phyloP scores from a whole-genome alignment of 2,797 vertebrate genomes.

The Enteromius mattozi region DNA sequence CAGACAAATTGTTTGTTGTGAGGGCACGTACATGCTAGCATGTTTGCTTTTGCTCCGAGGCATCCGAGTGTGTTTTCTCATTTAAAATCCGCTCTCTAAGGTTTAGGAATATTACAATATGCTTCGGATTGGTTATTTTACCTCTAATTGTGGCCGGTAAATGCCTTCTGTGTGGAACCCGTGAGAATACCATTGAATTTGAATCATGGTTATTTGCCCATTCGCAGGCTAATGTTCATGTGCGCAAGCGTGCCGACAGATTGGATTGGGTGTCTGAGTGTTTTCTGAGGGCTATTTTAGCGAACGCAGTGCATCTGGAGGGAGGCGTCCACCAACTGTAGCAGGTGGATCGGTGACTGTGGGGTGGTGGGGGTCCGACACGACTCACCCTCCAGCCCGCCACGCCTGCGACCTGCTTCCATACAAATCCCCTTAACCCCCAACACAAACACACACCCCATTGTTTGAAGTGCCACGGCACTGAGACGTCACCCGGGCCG shows the following conservation, averaged over 20 bases:
- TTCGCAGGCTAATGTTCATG: background rate
- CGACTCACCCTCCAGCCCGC: slow-evolving; percentile 21
- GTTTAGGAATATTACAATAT: slow-evolving; percentile 33
- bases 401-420: slow-evolving; percentile 14
- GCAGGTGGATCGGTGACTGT: slow-evolving; percentile 64
- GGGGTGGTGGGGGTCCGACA: slow-evolving; percentile 45
- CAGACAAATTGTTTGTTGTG: slow-evolving; percentile 52
- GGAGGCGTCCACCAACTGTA: slow-evolving; percentile 53
- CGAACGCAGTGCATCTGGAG: slow-evolving; percentile 53
- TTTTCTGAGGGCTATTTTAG: slow-evolving; percentile 11
- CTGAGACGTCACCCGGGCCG: slow-evolving; percentile 34
- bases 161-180: slow-evolving; percentile 11
- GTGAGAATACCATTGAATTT: slow-evolving; percentile 14
- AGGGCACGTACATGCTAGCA: slow-evolving; percentile 19
- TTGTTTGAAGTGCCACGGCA: slow-evolving; percentile 42
- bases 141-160: slow-evolving; percentile 39
- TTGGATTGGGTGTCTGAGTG: slow-evolving; percentile 19
- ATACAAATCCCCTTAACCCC: slow-evolving; percentile 27
- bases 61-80: slow-evolving; percentile 32
- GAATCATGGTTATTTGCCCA: slow-evolving; percentile 31
- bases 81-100: slow-evolving; percentile 16
- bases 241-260: slow-evolving; percentile 12
- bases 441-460: slow-evolving; percentile 21
- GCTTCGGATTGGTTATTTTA: slow-evolving; percentile 14
- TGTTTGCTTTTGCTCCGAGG: slow-evolving; percentile 39